These are phyloP conservation scores for Macaca mulatta DNA, from an alignment of 2,113 vertebrate genomes.

Conservation along the genomic window DNA sequence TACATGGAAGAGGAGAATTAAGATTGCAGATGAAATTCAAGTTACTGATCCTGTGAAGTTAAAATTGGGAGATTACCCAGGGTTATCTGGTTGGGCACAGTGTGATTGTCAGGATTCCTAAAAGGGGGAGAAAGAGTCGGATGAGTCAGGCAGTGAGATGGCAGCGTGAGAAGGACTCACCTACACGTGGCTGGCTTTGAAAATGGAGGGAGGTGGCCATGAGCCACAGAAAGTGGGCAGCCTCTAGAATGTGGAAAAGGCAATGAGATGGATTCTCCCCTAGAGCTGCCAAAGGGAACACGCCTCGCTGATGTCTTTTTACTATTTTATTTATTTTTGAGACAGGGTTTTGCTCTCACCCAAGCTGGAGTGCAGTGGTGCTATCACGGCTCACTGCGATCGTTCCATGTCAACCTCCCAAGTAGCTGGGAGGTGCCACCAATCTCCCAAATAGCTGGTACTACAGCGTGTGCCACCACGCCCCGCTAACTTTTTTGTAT, in stretches of 20 bases:
- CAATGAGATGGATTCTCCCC: fast-evolving
- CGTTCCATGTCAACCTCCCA: too few relatives aligned
- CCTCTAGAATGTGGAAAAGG: background rate
- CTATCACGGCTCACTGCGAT: too few relatives aligned
- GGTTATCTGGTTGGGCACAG: background rate
- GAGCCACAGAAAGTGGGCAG: background rate
- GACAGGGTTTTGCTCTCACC: too few relatives aligned
- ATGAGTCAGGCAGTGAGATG: background rate
- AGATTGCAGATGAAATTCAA: background rate
- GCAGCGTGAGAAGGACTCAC: background rate
- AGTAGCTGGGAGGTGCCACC: too few relatives aligned
- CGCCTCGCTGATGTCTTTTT: too few relatives aligned
- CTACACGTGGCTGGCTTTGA: background rate
- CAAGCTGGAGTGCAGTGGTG: too few relatives aligned
- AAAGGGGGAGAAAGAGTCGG: background rate
- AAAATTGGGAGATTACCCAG: background rate
- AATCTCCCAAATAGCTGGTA: too few relatives aligned
- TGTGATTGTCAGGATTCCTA: background rate
- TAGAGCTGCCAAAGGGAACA: background rate
- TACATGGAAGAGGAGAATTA: background rate
- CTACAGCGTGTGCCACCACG: too few relatives aligned
- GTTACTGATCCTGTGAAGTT: background rate
- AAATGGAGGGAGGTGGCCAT: fast-evolving
- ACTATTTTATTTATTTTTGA: too few relatives aligned
- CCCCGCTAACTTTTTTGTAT: too few relatives aligned